A percentile compares a stretch with the other conserved stretches of the same genome.
These are phyloP conservation scores for Xestia rhomboidea DNA, from an alignment of 2,888 invertebrate genomes.

Conservation along the genomic window DNA sequence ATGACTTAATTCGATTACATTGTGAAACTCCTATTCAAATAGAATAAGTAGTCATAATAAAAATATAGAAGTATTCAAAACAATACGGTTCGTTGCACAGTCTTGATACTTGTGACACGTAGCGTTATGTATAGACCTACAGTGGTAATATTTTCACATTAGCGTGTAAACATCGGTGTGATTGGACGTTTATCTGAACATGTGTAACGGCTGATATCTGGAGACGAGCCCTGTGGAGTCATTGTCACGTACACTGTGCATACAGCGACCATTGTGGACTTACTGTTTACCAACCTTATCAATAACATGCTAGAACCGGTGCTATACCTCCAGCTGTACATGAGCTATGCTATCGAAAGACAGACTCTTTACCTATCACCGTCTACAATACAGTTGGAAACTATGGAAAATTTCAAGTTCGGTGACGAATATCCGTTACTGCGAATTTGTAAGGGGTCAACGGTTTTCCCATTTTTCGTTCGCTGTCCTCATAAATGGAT, in stretches of 20 bases:
- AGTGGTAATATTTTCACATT: slow-evolving; percentile 66
- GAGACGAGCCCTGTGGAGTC: slow-evolving; percentile 78
- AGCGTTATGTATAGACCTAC: slow-evolving; percentile 34
- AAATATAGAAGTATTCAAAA: slow-evolving; percentile 44
- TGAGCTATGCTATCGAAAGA: slow-evolving; percentile 42
- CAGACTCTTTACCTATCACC: background rate
- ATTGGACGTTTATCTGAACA: slow-evolving; percentile 81
- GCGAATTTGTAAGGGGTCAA: slow-evolving; percentile 22
- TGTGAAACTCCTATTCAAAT: slow-evolving; percentile 25
- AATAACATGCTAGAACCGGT: slow-evolving; percentile 78
- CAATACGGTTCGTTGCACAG: slow-evolving; percentile 32
- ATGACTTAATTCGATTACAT: slow-evolving; percentile 38
- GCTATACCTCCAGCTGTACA: slow-evolving; percentile 68
- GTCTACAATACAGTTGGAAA: background rate
- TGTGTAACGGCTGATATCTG: slow-evolving; percentile 74
- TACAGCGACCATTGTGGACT: slow-evolving; percentile 80
- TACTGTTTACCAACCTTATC: slow-evolving; percentile 87
- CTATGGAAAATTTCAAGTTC: background rate
- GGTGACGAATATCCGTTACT: slow-evolving; percentile 41
- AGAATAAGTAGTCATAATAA: slow-evolving; percentile 34
- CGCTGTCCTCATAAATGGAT: slow-evolving; percentile 12
- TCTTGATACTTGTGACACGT: slow-evolving; percentile 40
- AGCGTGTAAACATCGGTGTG: slow-evolving; percentile 73
- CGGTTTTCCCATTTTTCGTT: slow-evolving; percentile 38
- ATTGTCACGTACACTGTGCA: slow-evolving; percentile 83